Base-by-base conservation (phyloP, 2,113 vertebrate species). In the Amphiprion percula region DNA sequence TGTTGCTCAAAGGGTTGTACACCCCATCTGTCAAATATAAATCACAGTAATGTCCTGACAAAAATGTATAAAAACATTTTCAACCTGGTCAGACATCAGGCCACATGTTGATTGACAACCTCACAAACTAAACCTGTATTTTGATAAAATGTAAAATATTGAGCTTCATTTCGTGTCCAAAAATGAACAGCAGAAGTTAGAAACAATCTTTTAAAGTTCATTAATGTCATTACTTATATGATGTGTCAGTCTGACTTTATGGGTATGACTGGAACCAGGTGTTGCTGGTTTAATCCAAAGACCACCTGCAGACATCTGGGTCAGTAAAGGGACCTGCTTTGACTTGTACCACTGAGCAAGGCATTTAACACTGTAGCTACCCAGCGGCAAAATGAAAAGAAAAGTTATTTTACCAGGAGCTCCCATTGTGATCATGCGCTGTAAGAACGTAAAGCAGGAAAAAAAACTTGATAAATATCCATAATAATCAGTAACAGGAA, bases 361-460 rank as follows among this genome's bases (percentile, higher is more conserved):
- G 37, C 5, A 0, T 49, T 28, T 2, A 64, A 56, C 60, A 50
- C 30, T 50, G 41, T 0, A 41, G 46, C 69, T 62, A 33, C 30
- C 39, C 69, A n/a, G 11, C 28, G 70, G 70, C 12, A 63, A 46
- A 17, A 55, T 16, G 14, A 7, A 16, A 46, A 33, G 37, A 69
- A n/a, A 49, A 15, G 10, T 47, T 3, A 2, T 26, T 17, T 46
- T 15, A 24, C 10, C 15, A 3, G 15, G 17, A 44, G 41, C 41
- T 15, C 12, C 41, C 12, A 44, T 2, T 11, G 15, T 26, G 39
- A 39, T 2, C 23, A n/a, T 56, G 30, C 9, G 6, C 26, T 54
- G 44, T 28, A 21, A 6, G 10, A 23, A 54, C 4, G 39, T 10
- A 5, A 78, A 68, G 39, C 53, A 64, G 46, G 15, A 79, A 73